Evolutionary conservation across 2,888 invertebrate genomes (phyloP).

Genomic region (Odontothrips loti): DNA sequence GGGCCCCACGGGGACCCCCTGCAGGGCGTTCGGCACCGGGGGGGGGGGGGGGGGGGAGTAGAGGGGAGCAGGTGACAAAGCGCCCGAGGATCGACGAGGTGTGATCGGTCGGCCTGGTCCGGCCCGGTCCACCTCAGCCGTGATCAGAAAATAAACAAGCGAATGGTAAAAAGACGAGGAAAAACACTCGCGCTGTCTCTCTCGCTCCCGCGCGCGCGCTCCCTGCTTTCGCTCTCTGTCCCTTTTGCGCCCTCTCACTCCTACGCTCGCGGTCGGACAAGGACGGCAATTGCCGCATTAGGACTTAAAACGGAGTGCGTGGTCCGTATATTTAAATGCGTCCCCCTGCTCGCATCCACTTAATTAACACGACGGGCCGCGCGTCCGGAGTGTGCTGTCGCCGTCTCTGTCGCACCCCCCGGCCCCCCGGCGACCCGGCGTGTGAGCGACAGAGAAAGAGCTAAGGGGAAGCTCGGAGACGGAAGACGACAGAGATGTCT

Average conservation of each 20-base stretch:
- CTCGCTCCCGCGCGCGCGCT: neutral
- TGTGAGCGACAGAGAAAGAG: too few species aligned
- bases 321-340: neutral
- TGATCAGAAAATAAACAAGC: too few species aligned
- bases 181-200: neutral
- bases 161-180: too few species aligned
- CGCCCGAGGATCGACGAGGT: neutral
- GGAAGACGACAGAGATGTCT: too few species aligned
- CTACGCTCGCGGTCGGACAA: neutral
- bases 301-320: neutral
- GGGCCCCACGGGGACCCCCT: neutral
- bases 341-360: conserved; percentile 11
- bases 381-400: too few species aligned
- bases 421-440: too few species aligned
- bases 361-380: neutral
- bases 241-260: neutral
- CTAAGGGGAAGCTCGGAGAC: too few species aligned
- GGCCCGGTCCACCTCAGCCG: too few species aligned
- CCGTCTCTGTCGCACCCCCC: too few species aligned
- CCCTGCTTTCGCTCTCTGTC: neutral
- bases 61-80: neutral
- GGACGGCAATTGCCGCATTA: neutral
- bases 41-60: neutral
- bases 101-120: too few species aligned
- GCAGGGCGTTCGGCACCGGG: neutral